Evolutionary conservation across 2,113 vertebrate species (phyloP).

Genomic region (Cygnus atratus): DNA sequence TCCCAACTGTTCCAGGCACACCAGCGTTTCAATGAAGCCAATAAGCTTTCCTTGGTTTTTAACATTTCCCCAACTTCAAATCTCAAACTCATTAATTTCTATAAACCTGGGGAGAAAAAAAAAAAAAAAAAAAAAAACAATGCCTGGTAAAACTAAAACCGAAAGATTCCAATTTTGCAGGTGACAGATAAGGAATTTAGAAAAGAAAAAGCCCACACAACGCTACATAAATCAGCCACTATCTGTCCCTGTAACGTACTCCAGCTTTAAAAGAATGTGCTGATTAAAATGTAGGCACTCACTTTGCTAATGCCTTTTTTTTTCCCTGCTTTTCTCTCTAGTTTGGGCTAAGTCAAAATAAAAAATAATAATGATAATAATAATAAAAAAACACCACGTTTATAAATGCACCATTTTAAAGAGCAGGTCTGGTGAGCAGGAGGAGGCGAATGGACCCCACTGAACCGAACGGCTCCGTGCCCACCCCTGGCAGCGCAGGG

Average conservation of each 20-base stretch:
- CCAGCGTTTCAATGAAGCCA: background rate
- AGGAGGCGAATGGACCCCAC: fast-evolving
- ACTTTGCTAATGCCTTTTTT: fast-evolving
- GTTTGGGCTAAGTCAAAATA: too few species aligned
- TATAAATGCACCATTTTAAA: fast-evolving
- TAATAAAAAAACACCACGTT: fast-evolving
- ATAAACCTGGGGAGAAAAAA: background rate
- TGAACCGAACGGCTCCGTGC: fast-evolving
- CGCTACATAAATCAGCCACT: background rate
- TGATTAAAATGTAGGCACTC: fast-evolving
- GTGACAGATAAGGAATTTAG: background rate
- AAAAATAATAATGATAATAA: too few species aligned
- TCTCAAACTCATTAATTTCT: background rate
- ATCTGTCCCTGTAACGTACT: fast-evolving
- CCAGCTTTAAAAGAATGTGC: fast-evolving
- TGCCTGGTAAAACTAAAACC: background rate
- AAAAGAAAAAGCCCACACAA: background rate
- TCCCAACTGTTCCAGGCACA: background rate
- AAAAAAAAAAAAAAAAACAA: too few species aligned
- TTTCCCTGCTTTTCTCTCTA: background rate
- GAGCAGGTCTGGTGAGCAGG: fast-evolving
- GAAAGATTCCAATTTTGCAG: background rate
- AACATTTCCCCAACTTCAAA: background rate
- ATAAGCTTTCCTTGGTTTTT: background rate
- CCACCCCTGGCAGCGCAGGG: fast-evolving